Evolutionary conservation across 2,888 invertebrate species (phyloP), one percentile per base, ranked within the genome.

Genomic region (Laspeyria flexula): DNA sequence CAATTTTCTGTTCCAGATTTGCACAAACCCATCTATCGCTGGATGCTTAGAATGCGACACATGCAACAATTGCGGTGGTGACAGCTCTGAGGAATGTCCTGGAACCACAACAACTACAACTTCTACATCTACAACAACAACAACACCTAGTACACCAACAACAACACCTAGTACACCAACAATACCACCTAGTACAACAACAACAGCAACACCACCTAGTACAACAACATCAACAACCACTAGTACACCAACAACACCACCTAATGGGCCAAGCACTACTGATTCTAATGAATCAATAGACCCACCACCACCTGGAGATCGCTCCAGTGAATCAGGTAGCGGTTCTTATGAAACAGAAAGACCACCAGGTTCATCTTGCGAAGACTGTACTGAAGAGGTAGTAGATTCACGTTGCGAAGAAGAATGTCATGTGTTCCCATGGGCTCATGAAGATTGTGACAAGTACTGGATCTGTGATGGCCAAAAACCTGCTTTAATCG

Each of bases 381-480:
- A 34, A 0, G 34, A 18, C 16, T 16, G 34, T 11, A 18, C 10
- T 16, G 34, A 34, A 3, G 34, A 34, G 18, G 9, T 7, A 18
- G 18, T 3, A 23, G 11, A 37, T 0, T 23, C 21, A 1, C 21
- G 10, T 64, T 89, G 90, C 57, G 44, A 54, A 13, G 53, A 71
- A 0, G 52, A 55, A 7, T 90, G 90, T 73, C 81, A 90, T 51
- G 60, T 81, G 1, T 66, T 74, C 0, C 84, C 87, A 0, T 91
- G 89, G 88, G 75, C 81, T 0, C 86, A 90, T 37, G 79, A 75
- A 0, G 85, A 85, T 21, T 89, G 90, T 33, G 85, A 90, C 56
- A 90, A 89, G 39, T 90, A 73, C 75, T 90, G 83, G 81, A 57
- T 71, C 0, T 91, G 91, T 39, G 70, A 77, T 1, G 85, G 83